Evolutionary conservation across 2,888 invertebrate genomes (phyloP), one percentile per base, ranked within the genome.

Genomic region (Gibbula magus): DNA sequence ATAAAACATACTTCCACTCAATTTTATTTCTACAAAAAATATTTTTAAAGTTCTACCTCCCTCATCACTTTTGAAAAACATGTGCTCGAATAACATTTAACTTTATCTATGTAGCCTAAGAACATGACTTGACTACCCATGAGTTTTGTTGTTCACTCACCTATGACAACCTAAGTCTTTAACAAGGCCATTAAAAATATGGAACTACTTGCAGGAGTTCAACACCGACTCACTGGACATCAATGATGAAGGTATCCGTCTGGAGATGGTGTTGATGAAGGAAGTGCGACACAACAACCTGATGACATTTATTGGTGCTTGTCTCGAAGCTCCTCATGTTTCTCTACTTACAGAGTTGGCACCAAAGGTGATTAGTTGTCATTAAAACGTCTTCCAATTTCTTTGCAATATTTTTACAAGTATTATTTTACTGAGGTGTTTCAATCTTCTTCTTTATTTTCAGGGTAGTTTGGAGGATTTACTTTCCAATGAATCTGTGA

Each of bases 391-490:
- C 35, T 5, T 3, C 3, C 35, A 3, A 5, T 35, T 35, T 35
- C 22, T 70, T 22, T 8, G 20, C 10, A n/a, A 25, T 16, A 8
- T 56, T 10, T 56, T 10, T 56, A 25, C 13, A 20, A 56, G 20
- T 39, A 13, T 13, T 35, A 16, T 35, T 1, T 73, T 20, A 73
- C 5, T 73, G 0, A 73, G 13, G 8, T 13, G 13, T 0, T 73
- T 22, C 16, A n/a, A 56, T 1, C 25, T n/a, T n/a, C 5, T 16
- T 53, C 25, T 22, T 56, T 25, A 51, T 10, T 82, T 77, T 22
- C 74, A 91, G 85, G 91, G 90, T 22, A 89, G 89, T 82, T 84
- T 91, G 2, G 86, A 88, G 81, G 90, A 91, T 78, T 78, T 91
- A 16, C 80, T 91, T 54, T 83, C 84, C 16, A 89, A 90, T 82